Evolutionary conservation across 2,113 vertebrate species (phyloP).

Genomic region (Oryzias celebensis): DNA sequence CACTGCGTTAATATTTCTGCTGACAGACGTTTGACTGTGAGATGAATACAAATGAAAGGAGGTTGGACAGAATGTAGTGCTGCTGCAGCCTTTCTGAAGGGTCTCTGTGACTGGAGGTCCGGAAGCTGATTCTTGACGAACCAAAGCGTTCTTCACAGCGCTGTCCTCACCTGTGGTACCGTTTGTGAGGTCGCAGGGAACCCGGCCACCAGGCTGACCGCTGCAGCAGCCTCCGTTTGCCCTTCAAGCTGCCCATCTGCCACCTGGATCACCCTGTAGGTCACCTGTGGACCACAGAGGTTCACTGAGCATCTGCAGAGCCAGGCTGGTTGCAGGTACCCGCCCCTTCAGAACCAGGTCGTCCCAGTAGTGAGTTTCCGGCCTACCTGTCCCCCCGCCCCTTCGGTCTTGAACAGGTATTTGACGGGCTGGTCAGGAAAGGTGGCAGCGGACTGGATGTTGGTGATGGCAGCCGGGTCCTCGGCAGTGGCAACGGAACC

Average conservation of each 20-base stretch:
- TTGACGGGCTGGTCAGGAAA: conserved; percentile 90
- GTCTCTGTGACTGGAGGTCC: too few species aligned
- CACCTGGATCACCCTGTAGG: conserved; percentile 93
- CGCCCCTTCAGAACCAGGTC: not conserved
- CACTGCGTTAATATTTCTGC: too few species aligned
- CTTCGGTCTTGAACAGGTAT: conserved; percentile 92
- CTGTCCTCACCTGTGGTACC: conserved; percentile 84
- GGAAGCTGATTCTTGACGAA: too few species aligned
- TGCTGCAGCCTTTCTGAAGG: too few species aligned
- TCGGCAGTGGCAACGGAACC: conserved; percentile 91
- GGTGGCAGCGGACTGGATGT: conserved; percentile 90
- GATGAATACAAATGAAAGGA: too few species aligned
- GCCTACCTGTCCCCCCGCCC: conserved; percentile 88
- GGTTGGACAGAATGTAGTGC: too few species aligned
- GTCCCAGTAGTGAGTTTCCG: too few species aligned
- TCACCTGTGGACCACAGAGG: conserved; percentile 78
- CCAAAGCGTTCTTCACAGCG: not conserved
- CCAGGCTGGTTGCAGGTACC: not conserved
- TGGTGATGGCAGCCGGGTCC: conserved; percentile 88
- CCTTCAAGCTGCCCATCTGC: conserved; percentile 90
- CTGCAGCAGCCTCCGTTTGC: conserved; percentile 84
- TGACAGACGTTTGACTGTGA: too few species aligned
- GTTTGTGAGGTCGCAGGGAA: conserved; percentile 85
- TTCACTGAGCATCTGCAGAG: not conserved
- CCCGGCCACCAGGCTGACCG: conserved; percentile 85